These are phyloP conservation scores for Talpa occidentalis DNA, from an alignment of 2,113 vertebrate genomes.

Conservation along the genomic window DNA sequence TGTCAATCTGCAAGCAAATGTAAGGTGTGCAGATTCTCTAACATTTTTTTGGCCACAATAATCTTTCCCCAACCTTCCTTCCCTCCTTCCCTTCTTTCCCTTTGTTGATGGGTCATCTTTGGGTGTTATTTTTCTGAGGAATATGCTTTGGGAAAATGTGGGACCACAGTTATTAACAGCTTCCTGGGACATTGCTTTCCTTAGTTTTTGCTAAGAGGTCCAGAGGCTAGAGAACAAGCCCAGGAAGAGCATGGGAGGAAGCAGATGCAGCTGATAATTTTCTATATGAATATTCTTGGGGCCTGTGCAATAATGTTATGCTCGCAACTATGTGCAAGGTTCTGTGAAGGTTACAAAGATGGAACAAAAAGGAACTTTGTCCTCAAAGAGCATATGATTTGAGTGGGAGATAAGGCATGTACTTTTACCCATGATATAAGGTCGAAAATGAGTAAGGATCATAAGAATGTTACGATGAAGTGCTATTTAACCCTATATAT, in stretches of 20 bases:
- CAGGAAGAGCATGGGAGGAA: neutral
- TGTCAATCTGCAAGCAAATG: neutral
- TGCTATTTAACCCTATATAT: neutral
- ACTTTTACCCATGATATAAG: neutral
- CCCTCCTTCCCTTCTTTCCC: no score
- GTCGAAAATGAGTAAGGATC: neutral
- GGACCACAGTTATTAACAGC: neutral
- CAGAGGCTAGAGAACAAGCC: neutral
- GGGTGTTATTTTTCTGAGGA: neutral
- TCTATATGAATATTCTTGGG: neutral
- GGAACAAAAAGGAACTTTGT: neutral
- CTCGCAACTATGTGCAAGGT: neutral
- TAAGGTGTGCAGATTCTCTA: neutral
- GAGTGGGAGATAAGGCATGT: neutral
- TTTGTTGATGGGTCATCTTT: neutral
- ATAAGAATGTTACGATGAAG: neutral
- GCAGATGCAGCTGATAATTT: neutral
- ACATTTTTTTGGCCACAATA: neutral
- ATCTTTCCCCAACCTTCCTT: neutral
- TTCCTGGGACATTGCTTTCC: neutral
- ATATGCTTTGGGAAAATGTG: neutral
- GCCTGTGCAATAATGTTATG: neutral
- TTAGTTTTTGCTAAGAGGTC: neutral
- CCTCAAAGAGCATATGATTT: conserved; percentile 30
- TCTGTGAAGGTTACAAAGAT: neutral